Evolutionary conservation across 2,113 vertebrate genomes (phyloP).

Genomic region (Columba janthina): DNA sequence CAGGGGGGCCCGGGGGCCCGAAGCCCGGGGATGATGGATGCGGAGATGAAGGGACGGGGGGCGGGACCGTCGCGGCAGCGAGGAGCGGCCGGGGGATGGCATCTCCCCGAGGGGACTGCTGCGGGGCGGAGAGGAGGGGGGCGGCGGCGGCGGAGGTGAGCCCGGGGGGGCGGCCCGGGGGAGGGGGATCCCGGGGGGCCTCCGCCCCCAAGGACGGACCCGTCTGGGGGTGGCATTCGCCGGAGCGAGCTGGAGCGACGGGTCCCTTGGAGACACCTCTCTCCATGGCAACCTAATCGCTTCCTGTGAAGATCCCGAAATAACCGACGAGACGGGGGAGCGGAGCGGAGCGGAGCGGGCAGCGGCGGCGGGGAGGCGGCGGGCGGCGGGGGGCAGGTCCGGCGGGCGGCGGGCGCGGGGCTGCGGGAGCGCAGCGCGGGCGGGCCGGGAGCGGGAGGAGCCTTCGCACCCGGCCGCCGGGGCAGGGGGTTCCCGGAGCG

Average conservation of each 20-base stretch:
- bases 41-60: neutral
- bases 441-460: neutral
- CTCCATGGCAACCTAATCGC: slow-evolving; percentile 63
- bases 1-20: neutral
- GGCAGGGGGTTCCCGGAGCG: neutral
- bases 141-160: slow-evolving; percentile 38
- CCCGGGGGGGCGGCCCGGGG: neutral
- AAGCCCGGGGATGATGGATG: neutral
- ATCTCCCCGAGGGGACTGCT: neutral
- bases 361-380: neutral
- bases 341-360: neutral
- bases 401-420: neutral
- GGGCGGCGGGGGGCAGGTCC: neutral
- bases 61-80: neutral
- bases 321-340: slow-evolving; percentile 1
- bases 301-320: slow-evolving; percentile 48
- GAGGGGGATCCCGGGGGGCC: neutral
- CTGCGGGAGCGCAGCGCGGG: neutral
- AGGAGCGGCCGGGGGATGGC: neutral
- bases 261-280: slow-evolving; percentile 63
- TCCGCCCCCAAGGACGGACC: neutral
- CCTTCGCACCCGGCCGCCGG: neutral
- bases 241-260: slow-evolving; percentile 20
- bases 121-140: neutral
- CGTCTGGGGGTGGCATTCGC: slow-evolving; percentile 9